Conservation (phyloP, 2,888 invertebrate genomes). For the Lepidocyrtoides sp. region DNA sequence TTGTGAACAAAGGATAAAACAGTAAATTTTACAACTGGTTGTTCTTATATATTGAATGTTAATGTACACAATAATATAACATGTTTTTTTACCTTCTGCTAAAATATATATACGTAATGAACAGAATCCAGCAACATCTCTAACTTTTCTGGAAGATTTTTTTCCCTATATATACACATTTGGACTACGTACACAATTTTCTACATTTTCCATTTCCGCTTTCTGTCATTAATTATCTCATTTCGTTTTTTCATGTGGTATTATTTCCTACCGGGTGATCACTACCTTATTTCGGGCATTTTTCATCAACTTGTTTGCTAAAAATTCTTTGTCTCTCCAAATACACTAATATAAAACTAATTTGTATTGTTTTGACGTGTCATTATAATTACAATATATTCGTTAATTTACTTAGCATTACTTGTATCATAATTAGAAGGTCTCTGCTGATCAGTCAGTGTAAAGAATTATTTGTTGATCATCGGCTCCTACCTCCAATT, state of each 20-base stretch:
- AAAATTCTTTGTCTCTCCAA: constrained; percentile 35
- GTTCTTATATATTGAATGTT: neutral
- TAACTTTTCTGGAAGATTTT: constrained; percentile 28
- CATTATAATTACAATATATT: constrained; percentile 48
- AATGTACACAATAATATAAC: constrained; percentile 37
- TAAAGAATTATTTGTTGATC: constrained; percentile 95
- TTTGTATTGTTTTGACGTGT: constrained; percentile 73
- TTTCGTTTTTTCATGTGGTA: neutral
- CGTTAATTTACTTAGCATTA: constrained; percentile 61
- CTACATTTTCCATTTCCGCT: neutral
- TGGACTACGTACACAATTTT: neutral
- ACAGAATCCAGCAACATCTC: constrained; percentile 12
- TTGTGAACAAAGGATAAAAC: constrained; percentile 8
- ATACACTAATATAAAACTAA: constrained; percentile 69
- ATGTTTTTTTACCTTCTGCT: neutral
- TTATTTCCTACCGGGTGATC: neutral
- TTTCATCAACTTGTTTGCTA: neutral
- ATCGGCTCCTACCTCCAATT: constrained; percentile 91
- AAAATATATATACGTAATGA: neutral
- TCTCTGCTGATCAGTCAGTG: constrained; percentile 89
- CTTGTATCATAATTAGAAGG: constrained; percentile 65
- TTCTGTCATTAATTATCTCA: neutral
- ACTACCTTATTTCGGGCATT: neutral
- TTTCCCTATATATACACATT: neutral
- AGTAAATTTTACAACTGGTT: constrained; percentile 1